Percentiles rank a stretch among this genome's conserved stretches.
These are phyloP conservation scores for Etheostoma perlongum DNA, from an alignment of 2,797 vertebrate genomes.

Conservation along the genomic window DNA sequence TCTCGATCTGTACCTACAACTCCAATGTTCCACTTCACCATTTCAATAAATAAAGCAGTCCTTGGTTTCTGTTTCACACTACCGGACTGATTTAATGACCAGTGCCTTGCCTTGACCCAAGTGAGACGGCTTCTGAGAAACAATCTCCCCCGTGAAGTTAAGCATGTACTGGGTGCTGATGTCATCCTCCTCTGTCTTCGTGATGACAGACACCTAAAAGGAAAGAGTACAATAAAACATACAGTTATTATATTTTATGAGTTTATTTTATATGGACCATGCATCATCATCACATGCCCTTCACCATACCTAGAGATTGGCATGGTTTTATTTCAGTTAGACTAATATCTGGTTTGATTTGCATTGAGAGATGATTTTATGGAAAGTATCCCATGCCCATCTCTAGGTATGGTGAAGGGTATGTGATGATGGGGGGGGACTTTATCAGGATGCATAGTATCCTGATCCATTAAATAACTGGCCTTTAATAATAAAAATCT, in stretches of 20 bases:
- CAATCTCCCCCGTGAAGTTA: conserved; percentile 87
- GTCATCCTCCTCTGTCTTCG: conserved; percentile 90
- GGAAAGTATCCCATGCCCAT: too few species aligned
- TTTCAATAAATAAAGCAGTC: neutral
- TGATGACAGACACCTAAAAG: conserved; percentile 91
- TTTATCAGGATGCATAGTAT: too few species aligned
- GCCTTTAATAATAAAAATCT: too few species aligned
- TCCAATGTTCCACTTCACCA: neutral
- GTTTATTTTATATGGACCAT: too few species aligned
- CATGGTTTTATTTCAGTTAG: too few species aligned
- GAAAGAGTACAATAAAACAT: conserved; percentile 9
- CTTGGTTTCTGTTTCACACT: neutral
- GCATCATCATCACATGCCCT: too few species aligned
- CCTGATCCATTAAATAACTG: too few species aligned
- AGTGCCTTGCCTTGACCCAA: conserved; percentile 88
- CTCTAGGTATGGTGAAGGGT: too few species aligned
- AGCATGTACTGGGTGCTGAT: conserved; percentile 92
- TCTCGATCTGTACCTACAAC: neutral
- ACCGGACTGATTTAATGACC: neutral
- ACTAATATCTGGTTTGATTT: too few species aligned
- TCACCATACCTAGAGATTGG: too few species aligned
- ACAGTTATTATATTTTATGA: neutral
- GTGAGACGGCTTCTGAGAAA: conserved; percentile 93
- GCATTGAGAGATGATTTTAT: too few species aligned
- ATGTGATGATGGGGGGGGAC: too few species aligned